phyloP scores from a whole-genome alignment of 2,113 vertebrate genomes.

The Cairina moschata region DNA sequence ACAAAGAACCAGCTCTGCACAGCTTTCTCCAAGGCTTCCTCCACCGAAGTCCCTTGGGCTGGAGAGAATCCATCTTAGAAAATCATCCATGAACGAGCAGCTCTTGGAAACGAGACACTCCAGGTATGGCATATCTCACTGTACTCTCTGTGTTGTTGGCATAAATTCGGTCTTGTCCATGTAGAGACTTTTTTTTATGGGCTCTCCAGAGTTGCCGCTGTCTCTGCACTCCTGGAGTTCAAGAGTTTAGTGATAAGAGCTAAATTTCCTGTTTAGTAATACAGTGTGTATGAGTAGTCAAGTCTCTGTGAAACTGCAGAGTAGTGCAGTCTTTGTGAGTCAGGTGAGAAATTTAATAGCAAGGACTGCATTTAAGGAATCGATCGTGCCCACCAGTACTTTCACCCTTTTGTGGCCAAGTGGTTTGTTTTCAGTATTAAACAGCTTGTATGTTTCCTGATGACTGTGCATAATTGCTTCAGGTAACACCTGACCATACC shows the following conservation, averaged over 20 bases:
- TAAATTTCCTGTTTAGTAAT: neutral
- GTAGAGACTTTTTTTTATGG: neutral
- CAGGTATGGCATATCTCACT: constrained; percentile 48
- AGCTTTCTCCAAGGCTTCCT: constrained; percentile 88
- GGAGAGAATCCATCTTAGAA: constrained; percentile 79
- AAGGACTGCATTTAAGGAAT: neutral
- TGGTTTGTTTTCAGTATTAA: neutral
- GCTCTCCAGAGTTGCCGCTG: neutral
- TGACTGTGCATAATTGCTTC: neutral
- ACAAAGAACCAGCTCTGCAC: constrained; percentile 84
- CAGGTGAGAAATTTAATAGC: neutral
- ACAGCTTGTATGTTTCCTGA: neutral
- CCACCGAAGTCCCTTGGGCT: constrained; percentile 84
- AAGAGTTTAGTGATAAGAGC: neutral
- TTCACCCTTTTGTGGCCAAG: neutral
- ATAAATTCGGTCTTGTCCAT: fast-evolving
- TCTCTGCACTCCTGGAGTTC: fast-evolving
- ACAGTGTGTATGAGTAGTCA: neutral
- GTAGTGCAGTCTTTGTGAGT: neutral
- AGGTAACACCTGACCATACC: neutral
- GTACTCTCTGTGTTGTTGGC: neutral
- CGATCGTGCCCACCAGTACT: fast-evolving
- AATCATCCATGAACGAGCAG: constrained; percentile 78
- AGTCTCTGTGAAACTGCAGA: neutral
- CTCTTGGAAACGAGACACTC: constrained; percentile 74